A percentile compares a stretch with the other conserved stretches of the same genome.
phyloP scores from a whole-genome alignment of 1,140 invertebrate species.

The Lepidotrigona ventralis region DNA sequence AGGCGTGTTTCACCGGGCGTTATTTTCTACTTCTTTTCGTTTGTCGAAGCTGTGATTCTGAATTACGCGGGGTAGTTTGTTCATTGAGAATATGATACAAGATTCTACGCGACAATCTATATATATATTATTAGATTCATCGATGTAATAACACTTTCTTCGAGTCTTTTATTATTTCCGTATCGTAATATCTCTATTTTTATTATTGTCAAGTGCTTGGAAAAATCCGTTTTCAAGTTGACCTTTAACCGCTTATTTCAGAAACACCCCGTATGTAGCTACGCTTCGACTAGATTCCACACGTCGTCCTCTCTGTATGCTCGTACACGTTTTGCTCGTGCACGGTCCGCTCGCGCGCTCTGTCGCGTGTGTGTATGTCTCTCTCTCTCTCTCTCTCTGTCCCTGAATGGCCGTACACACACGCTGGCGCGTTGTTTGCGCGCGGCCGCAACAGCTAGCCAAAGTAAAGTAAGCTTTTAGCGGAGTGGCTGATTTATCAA shows the following conservation, averaged over 20 bases:
- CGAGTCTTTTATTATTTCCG: too few relatives aligned
- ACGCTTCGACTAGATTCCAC: slow-evolving; percentile 13
- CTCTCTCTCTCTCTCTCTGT: background rate
- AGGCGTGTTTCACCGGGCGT: too few relatives aligned
- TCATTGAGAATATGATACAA: too few relatives aligned
- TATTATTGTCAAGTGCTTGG: too few relatives aligned
- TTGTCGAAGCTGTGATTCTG: too few relatives aligned
- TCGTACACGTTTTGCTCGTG: slow-evolving; percentile 25
- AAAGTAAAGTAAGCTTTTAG: slow-evolving; percentile 80
- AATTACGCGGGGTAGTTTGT: too few relatives aligned
- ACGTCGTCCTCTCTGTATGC: slow-evolving; percentile 11
- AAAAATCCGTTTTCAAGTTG: background rate
- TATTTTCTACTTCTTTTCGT: too few relatives aligned
- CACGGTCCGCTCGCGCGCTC: background rate
- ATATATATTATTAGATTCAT: too few relatives aligned
- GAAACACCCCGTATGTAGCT: slow-evolving; percentile 7
- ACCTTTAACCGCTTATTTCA: slow-evolving; percentile 29
- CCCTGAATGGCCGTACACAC: slow-evolving; percentile 43
- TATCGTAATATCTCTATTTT: too few relatives aligned
- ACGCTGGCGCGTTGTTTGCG: slow-evolving; percentile 72
- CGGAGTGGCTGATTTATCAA: slow-evolving; percentile 80
- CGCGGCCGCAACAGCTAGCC: slow-evolving; percentile 74
- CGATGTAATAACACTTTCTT: too few relatives aligned
- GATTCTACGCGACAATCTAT: too few relatives aligned
- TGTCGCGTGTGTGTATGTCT: slow-evolving; percentile 33